Evolutionary conservation across 2,113 vertebrate species (phyloP), one percentile per base, ranked within the genome.

Genomic region (Mystacornis crossleyi): DNA sequence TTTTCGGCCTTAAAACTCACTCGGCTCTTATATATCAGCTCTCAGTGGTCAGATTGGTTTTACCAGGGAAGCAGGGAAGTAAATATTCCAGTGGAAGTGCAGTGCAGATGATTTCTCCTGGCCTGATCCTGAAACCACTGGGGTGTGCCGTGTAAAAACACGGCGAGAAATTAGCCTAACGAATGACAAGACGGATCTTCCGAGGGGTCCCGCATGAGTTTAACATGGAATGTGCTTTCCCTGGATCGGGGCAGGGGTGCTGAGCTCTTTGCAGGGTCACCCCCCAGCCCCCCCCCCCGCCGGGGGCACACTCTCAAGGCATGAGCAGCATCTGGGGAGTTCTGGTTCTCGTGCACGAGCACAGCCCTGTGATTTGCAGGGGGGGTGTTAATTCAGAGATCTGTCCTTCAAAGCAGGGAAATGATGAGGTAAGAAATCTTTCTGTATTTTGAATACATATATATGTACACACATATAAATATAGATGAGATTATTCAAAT

Each of bases 401-500:
- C 91, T 93, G 96, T 96, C 94, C 79, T 96, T 97, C 86, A 92
- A 88, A 95, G 67, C 85, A 91, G 92, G 71, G 36, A 86, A 93
- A 90, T 80, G 73, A 96, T 96, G 73, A 92, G 73, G 95, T 93
- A 78, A 94, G 89, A 95, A 95, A 96, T 96, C 67, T 97, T 96
- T 96, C 93, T 95, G 89, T 86, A 42, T 79, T 92, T 95, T 95
- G 91, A 90, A 89, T 89, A 67, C 89, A 70, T 92, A 74, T 87
- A 71, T 75, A 91, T 64, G 66, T 71, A 90, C 73, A 89, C 47
- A 87, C 45, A 86, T 55, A 95, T 95, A 95, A 81, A 96, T 96
- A 85, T 92, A 95, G 90, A 96, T 93, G 85, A 97, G 95, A 95
- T 93, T 98, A 98, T 98, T 98, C 98, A 97, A 98, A 97, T 98